A percentile compares a stretch with the other conserved stretches of the same genome.
Conservation (phyloP, 2,113 vertebrate genomes). For the Panthera leo region DNA sequence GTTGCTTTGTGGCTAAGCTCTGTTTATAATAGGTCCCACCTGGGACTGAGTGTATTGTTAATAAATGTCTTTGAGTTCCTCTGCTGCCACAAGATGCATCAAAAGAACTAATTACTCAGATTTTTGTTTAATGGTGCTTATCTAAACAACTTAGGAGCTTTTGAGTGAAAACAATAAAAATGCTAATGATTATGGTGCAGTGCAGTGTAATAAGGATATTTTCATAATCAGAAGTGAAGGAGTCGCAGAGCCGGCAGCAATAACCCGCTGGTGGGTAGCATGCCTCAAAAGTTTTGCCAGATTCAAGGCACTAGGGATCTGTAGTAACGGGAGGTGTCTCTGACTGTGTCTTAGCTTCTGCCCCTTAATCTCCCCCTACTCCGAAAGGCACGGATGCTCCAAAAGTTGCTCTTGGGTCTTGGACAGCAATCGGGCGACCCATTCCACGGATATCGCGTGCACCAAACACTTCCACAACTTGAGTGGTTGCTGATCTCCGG, state of each 20-base stretch:
- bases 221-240: slow-evolving; percentile 49
- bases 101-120: slow-evolving; percentile 71
- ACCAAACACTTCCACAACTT: not conserved
- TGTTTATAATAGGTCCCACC: slow-evolving; percentile 39
- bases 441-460: not conserved
- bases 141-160: slow-evolving; percentile 71
- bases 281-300: not conserved
- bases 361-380: not conserved
- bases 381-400: not conserved
- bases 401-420: not conserved
- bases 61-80: slow-evolving; percentile 39
- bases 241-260: not conserved
- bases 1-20: slow-evolving; percentile 24
- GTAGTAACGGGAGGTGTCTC: accelerated
- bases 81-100: slow-evolving; percentile 54
- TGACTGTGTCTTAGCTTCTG: not conserved
- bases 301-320: not conserved
- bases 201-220: slow-evolving; percentile 45
- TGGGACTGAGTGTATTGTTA: slow-evolving; percentile 55
- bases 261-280: no score
- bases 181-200: slow-evolving; percentile 57
- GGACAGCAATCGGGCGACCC: not conserved
- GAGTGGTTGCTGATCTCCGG: not conserved
- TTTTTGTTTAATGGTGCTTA: slow-evolving; percentile 76
- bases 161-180: slow-evolving; percentile 79